phyloP scores from a whole-genome alignment of 2,888 invertebrate genomes.

The Flabesymbios commensalis region DNA sequence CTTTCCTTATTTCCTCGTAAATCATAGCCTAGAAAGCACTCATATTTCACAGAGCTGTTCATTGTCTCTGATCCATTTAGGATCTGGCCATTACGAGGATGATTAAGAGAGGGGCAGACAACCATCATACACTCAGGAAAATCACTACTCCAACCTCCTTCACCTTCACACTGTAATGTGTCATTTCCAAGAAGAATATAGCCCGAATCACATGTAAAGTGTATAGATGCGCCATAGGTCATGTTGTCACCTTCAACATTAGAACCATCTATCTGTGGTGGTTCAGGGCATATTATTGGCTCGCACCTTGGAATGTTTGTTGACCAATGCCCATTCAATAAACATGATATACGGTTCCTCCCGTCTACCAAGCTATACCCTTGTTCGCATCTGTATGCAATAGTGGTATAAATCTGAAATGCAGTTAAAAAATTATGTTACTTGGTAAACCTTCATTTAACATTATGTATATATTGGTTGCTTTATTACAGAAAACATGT shows the following conservation, averaged over 20 bases:
- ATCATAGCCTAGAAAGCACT: conserved; percentile 48
- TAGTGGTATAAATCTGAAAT: no score
- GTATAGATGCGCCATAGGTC: conserved; percentile 33
- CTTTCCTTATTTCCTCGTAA: conserved; percentile 42
- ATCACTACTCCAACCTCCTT: conserved; percentile 23
- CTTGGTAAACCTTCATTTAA: no score
- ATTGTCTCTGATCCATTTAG: not conserved
- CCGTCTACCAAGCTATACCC: no score
- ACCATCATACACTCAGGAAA: conserved; percentile 2
- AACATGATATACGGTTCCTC: no score
- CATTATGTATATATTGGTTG: no score
- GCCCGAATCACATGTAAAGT: conserved; percentile 42
- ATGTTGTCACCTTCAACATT: conserved; percentile 33
- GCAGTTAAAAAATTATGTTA: no score
- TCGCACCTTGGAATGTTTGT: not conserved
- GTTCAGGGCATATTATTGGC: conserved; percentile 28
- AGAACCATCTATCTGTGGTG: conserved; percentile 61
- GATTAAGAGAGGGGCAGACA: not conserved
- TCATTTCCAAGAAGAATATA: conserved; percentile 40
- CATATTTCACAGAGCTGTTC: conserved; percentile 28
- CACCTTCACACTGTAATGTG: conserved; percentile 14
- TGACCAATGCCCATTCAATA: not conserved
- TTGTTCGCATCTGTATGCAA: no score
- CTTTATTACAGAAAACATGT: no score
- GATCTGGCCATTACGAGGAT: not conserved